A percentile compares a stretch with the other conserved stretches of the same genome.
Evolutionary conservation across 1,140 invertebrate genomes (phyloP).

Genomic region (Thaumatotibia leucotreta): DNA sequence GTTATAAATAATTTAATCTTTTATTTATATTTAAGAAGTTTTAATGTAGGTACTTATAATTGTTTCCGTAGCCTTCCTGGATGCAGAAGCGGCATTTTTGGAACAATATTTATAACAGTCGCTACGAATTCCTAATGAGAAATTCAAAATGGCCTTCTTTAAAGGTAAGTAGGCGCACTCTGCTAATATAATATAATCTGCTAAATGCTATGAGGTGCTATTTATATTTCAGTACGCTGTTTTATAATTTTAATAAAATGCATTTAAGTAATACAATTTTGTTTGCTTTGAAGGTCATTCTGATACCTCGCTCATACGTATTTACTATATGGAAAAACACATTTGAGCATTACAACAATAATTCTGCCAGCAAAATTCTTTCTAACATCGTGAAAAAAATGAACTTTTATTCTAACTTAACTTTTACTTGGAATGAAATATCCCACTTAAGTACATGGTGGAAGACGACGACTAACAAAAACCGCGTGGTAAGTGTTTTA

Average conservation of each 20-base stretch:
- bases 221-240: no score
- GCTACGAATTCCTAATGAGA: constrained; percentile 61
- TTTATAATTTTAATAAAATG: no score
- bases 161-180: constrained; percentile 50
- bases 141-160: constrained; percentile 57
- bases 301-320: constrained; percentile 47
- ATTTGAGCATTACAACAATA: constrained; percentile 48
- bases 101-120: constrained; percentile 53
- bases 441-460: constrained; percentile 95
- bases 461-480: constrained; percentile 74
- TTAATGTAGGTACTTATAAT: not conserved
- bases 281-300: constrained; percentile 44
- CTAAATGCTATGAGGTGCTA: no score
- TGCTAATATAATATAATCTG: no score
- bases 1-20: no score
- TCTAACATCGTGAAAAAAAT: constrained; percentile 89
- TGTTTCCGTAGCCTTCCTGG: constrained; percentile 49
- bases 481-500: constrained; percentile 37
- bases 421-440: constrained; percentile 96
- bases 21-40: no score
- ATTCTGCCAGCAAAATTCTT: constrained; percentile 45
- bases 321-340: constrained; percentile 52
- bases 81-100: constrained; percentile 42
- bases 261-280: no score
- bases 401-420: constrained; percentile 86